These are phyloP conservation scores for Riparia riparia DNA, from an alignment of 2,113 vertebrate genomes.

Conservation along the genomic window DNA sequence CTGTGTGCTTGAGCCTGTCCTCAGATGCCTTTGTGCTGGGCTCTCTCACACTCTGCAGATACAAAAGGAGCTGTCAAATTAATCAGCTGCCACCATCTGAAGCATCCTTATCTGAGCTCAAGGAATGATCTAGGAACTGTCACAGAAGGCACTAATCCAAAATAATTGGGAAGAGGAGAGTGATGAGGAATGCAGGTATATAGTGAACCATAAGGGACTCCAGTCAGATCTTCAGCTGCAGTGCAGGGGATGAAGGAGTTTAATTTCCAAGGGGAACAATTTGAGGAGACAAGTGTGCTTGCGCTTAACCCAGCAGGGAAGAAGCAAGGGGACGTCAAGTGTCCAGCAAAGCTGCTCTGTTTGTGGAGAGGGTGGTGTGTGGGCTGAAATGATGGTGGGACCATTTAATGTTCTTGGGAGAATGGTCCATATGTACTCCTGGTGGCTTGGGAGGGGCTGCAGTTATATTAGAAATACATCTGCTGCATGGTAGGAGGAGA, in stretches of 20 bases:
- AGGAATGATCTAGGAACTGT: background rate
- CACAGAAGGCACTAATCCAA: background rate
- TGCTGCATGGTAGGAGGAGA: background rate
- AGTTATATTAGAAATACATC: background rate
- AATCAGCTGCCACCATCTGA: background rate
- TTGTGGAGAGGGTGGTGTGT: background rate
- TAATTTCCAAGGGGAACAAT: background rate
- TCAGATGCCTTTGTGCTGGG: background rate
- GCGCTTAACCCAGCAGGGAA: background rate
- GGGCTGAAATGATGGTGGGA: background rate
- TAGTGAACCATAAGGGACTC: background rate
- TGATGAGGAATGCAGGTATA: background rate
- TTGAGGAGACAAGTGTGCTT: background rate
- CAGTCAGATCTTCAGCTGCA: background rate
- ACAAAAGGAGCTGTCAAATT: background rate
- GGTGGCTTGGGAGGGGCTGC: background rate
- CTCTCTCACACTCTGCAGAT: background rate
- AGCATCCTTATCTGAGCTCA: background rate
- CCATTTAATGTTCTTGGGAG: background rate
- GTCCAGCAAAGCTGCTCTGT: background rate
- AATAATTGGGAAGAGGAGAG: background rate
- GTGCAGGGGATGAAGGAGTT: background rate
- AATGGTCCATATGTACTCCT: background rate
- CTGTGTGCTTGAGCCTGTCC: background rate
- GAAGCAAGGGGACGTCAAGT: background rate